These are phyloP conservation scores for Carterocephalus palaemon DNA, from an alignment of 2,888 invertebrate genomes.

Conservation along the genomic window DNA sequence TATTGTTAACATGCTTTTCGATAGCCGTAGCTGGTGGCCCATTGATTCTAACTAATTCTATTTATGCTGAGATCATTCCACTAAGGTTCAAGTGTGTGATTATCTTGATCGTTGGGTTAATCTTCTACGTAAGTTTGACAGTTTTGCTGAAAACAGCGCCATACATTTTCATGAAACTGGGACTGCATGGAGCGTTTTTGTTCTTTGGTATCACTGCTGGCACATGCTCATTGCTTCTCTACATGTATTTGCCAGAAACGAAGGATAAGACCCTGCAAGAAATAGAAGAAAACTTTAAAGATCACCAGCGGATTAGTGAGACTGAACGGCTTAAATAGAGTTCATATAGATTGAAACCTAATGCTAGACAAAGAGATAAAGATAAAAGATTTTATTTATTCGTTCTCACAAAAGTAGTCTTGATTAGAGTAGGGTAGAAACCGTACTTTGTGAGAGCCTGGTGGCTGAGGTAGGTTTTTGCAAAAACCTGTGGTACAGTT, in stretches of 20 bases:
- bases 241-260: slow-evolving; percentile 46
- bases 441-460: too few relatives aligned
- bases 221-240: slow-evolving; percentile 32
- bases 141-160: slow-evolving; percentile 38
- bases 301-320: too few relatives aligned
- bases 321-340: too few relatives aligned
- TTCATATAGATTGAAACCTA: too few relatives aligned
- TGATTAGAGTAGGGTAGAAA: too few relatives aligned
- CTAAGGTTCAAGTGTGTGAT: slow-evolving; percentile 42
- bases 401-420: too few relatives aligned
- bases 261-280: slow-evolving; percentile 48
- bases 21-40: slow-evolving; percentile 43
- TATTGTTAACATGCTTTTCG: slow-evolving; percentile 37
- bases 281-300: slow-evolving; percentile 19
- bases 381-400: too few relatives aligned
- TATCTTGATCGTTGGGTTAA: slow-evolving; percentile 26
- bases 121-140: slow-evolving; percentile 15
- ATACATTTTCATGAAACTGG: slow-evolving; percentile 35
- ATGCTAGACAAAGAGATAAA: too few relatives aligned
- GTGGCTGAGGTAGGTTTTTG: too few relatives aligned
- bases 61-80: slow-evolving; percentile 48
- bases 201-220: slow-evolving; percentile 34
- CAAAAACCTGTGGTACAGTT: too few relatives aligned
- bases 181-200: slow-evolving; percentile 39
- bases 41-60: slow-evolving; percentile 34